Conservation (phyloP, 1,140 invertebrate species). For the Lasaia peninsularis region DNA sequence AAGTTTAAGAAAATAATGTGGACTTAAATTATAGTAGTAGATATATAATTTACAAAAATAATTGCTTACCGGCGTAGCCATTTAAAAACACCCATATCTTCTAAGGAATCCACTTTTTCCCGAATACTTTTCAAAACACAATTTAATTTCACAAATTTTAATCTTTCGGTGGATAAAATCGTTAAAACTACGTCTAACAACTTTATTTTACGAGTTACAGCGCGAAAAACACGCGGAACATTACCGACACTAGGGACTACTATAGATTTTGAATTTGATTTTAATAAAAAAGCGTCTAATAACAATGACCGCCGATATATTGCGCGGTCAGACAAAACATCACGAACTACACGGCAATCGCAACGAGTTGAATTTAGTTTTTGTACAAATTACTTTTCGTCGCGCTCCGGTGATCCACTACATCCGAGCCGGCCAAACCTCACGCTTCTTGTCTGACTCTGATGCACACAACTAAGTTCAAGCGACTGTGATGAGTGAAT, state of each 20-base stretch:
- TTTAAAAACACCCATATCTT: slow-evolving; percentile 71
- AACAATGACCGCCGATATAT: slow-evolving; percentile 72
- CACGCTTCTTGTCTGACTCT: slow-evolving; percentile 43
- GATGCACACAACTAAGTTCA: slow-evolving; percentile 29
- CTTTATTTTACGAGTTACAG: slow-evolving; percentile 28
- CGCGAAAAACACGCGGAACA: slow-evolving; percentile 50
- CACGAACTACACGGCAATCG: slow-evolving; percentile 68
- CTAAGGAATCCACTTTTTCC: slow-evolving; percentile 56
- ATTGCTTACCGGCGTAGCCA: slow-evolving; percentile 71
- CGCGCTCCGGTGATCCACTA: slow-evolving; percentile 71
- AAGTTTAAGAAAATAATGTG: not conserved
- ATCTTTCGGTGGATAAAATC: too few relatives aligned
- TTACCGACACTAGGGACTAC: slow-evolving; percentile 58
- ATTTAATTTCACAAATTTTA: not conserved
- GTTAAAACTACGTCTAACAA: not conserved
- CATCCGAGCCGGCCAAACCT: slow-evolving; percentile 53
- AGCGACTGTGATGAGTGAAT: slow-evolving; percentile 13
- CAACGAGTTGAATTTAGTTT: slow-evolving; percentile 74
- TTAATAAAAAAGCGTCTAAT: slow-evolving; percentile 64
- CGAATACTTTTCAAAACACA: slow-evolving; percentile 16
- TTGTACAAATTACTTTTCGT: slow-evolving; percentile 77
- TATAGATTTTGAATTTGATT: slow-evolving; percentile 28
- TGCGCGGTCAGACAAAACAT: slow-evolving; percentile 76
- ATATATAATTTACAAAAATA: not conserved
- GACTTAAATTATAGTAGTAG: too few relatives aligned